Percentiles rank a stretch among this genome's conserved stretches.
phyloP scores from a whole-genome alignment of 2,113 vertebrate genomes.

The Stigmatopora argus region DNA sequence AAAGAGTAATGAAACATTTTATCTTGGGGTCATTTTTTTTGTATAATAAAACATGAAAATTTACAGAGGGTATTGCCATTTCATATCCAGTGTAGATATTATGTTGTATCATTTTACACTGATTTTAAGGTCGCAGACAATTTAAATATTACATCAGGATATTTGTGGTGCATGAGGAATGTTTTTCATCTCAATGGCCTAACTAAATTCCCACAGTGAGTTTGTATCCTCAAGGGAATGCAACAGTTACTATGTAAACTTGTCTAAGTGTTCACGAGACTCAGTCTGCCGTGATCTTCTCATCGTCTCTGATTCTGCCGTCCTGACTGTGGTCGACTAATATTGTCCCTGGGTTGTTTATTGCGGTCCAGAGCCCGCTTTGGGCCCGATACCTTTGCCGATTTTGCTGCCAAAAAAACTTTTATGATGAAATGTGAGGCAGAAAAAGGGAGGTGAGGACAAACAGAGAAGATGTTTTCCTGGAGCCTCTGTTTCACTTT shows the following conservation, averaged over 20 bases:
- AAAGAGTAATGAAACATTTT: not conserved
- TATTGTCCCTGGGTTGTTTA: conserved; percentile 55
- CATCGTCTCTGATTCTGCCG: conserved; percentile 40
- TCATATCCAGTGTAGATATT: not conserved
- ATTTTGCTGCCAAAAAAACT: conserved; percentile 62
- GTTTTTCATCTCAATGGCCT: conserved; percentile 9
- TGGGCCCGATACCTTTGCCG: conserved; percentile 51
- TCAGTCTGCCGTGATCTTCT: conserved; percentile 43
- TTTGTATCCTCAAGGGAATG: conserved; percentile 15
- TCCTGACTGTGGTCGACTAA: conserved; percentile 49
- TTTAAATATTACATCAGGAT: conserved; percentile 11
- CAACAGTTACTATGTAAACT: conserved; percentile 24
- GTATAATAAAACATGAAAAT: not conserved
- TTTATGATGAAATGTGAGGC: conserved; percentile 68
- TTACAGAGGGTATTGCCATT: not conserved
- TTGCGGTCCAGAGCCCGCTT: conserved; percentile 43
- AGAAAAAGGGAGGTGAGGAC: conserved; percentile 61
- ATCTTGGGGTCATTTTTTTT: not conserved
- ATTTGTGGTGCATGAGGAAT: conserved; percentile 18
- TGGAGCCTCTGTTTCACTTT: conserved; percentile 60
- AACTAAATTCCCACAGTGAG: not conserved
- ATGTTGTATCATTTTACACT: not conserved
- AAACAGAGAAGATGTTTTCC: conserved; percentile 61
- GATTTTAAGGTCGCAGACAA: not conserved
- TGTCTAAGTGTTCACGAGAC: conserved; percentile 13